These are phyloP conservation scores for Sander lucioperca DNA, from an alignment of 2,113 vertebrate genomes.

Conservation along the genomic window DNA sequence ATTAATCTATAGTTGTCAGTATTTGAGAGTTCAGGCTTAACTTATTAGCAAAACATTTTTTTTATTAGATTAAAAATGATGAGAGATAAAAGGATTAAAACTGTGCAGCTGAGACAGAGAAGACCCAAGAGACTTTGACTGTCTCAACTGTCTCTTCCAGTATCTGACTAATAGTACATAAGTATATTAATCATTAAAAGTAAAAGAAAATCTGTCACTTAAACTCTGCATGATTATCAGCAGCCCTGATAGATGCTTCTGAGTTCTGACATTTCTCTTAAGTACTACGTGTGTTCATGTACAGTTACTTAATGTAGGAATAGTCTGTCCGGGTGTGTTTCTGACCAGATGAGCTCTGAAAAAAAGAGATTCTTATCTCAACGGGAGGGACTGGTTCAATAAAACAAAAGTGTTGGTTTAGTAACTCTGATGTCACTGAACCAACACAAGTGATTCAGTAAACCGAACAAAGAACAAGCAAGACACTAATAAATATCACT, in stretches of 20 bases:
- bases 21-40: neutral
- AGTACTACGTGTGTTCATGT: neutral
- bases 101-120: neutral
- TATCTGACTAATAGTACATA: neutral
- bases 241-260: neutral
- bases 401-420: constrained; percentile 6
- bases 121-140: neutral
- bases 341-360: neutral
- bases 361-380: neutral
- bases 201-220: neutral
- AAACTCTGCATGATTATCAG: neutral
- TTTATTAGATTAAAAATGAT: neutral
- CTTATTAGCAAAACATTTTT: neutral
- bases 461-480: constrained; percentile 13
- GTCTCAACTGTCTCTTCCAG: neutral
- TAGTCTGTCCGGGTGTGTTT: neutral
- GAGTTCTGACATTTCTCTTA: neutral
- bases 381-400: neutral
- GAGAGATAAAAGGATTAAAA: constrained; percentile 29
- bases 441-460: constrained; percentile 7
- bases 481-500: neutral
- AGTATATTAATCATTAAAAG: constrained; percentile 4
- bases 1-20: neutral
- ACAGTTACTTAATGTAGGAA: neutral
- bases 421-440: constrained; percentile 27